Evolutionary conservation across 2,888 invertebrate species (phyloP), one percentile per base, ranked within the genome.

Genomic region (Callosobruchus maculatus): DNA sequence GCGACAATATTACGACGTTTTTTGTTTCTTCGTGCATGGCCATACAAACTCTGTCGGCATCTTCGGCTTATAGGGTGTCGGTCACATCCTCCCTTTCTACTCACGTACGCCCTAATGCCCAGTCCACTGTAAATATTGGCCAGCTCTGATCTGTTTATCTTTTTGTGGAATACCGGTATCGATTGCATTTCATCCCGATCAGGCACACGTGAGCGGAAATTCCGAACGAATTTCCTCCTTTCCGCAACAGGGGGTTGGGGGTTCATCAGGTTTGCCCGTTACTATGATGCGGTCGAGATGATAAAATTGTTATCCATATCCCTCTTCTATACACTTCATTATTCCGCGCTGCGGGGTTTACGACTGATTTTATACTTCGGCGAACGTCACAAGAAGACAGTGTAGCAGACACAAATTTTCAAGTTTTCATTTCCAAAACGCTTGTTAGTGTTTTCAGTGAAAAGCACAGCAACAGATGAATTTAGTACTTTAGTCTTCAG

Each of bases 41-140:
- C 13, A 49, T 26, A 2, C 26, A 26, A 2, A 7, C 2, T 26
- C 26, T 7, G 2, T 49, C 13, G 49, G 49, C 4, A 49, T 49
- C 1, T 49, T 49, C 49, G 49, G 49, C 49, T 49, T 49, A 49
- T 49, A 18, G 13, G 49, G 49, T 49, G 9, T 26, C 26, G 26
- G 26, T 26, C 26, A 26, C 26, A 26, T 26, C 26, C 26, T 49
- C 49, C 49, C 49, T 13, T 49, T 18, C 49, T 49, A 18, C 49
- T 49, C 49, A 49, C 49, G 49, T 49, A 49, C 49, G 78, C 77
- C 80, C 81, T 83, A 85, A 84, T 83, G 82, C 82, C 80, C 82
- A 83, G 82, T 79, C 82, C 82, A 84, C 78, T 82, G 85, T 83
- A 85, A 86, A 86, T 85, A 86, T 85, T 85, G 83, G 83, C 77